These are phyloP conservation scores for Pyxicephalus adspersus DNA, from an alignment of 2,113 vertebrate genomes.

Conservation along the genomic window DNA sequence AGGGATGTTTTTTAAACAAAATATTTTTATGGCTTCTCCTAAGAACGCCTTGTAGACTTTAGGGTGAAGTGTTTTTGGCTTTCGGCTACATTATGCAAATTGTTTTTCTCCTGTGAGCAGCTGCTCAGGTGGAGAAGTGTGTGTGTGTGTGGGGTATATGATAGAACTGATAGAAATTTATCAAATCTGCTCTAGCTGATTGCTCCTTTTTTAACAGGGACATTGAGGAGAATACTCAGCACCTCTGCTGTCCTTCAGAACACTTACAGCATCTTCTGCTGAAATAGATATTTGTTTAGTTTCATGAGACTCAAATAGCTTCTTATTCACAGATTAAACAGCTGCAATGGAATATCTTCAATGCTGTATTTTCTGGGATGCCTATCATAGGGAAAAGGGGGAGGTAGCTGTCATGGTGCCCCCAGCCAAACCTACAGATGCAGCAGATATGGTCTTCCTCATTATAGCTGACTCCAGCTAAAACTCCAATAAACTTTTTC, in stretches of 20 bases:
- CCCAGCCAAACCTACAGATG: too few species aligned
- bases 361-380: too few species aligned
- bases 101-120: slow-evolving; percentile 28
- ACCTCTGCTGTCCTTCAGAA: neutral
- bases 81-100: slow-evolving; percentile 47
- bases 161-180: slow-evolving; percentile 19
- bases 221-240: neutral
- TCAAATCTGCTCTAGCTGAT: slow-evolving; percentile 23
- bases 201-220: slow-evolving; percentile 4
- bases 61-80: slow-evolving; percentile 56
- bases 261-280: neutral
- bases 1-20: neutral
- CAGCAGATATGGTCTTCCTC: too few species aligned
- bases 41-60: slow-evolving; percentile 51
- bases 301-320: neutral
- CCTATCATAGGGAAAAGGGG: too few species aligned
- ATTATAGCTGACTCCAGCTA: too few species aligned
- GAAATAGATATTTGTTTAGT: neutral
- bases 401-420: too few species aligned
- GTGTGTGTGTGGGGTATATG: too few species aligned
- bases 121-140: slow-evolving; percentile 26
- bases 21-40: slow-evolving; percentile 55
- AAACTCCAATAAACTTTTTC: too few species aligned
- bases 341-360: too few species aligned
- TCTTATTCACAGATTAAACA: neutral